Evolutionary conservation across 2,113 vertebrate genomes (phyloP).

Genomic region (Echinops telfairi): DNA sequence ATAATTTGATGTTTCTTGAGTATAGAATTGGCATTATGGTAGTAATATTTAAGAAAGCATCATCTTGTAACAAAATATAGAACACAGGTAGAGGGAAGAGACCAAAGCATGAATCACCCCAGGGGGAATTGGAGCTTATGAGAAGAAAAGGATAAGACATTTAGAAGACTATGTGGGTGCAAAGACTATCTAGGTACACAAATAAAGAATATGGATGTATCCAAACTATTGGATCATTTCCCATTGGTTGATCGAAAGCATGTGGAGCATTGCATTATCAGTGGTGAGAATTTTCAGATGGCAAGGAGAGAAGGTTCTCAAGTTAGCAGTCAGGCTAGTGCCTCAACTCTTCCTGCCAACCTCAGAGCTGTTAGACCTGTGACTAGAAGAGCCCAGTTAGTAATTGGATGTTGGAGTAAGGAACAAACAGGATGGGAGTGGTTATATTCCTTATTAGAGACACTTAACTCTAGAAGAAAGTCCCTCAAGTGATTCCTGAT

Average conservation of each 20-base stretch:
- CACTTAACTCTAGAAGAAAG: not conserved
- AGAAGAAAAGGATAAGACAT: no score
- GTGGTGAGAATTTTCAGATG: not conserved
- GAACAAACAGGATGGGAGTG: not conserved
- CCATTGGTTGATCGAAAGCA: not conserved
- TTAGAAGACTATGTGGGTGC: not conserved
- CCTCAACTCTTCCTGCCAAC: not conserved
- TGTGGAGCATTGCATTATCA: not conserved
- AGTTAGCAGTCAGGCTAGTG: not conserved
- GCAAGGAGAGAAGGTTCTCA: not conserved
- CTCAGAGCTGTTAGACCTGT: not conserved
- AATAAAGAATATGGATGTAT: rapidly evolving
- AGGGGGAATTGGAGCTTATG: not conserved
- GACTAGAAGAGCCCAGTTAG: not conserved
- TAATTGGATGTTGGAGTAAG: not conserved
- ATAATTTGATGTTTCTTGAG: not conserved
- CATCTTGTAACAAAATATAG: not conserved
- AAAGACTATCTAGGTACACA: not conserved
- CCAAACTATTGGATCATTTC: rapidly evolving
- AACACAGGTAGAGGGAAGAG: not conserved
- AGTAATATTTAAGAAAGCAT: not conserved
- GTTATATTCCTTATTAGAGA: not conserved
- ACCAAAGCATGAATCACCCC: no score
- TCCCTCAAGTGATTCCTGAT: no score
- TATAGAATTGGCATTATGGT: not conserved